Evolutionary conservation across 1,140 invertebrate species (phyloP).

Genomic region (Formica exsecta): DNA sequence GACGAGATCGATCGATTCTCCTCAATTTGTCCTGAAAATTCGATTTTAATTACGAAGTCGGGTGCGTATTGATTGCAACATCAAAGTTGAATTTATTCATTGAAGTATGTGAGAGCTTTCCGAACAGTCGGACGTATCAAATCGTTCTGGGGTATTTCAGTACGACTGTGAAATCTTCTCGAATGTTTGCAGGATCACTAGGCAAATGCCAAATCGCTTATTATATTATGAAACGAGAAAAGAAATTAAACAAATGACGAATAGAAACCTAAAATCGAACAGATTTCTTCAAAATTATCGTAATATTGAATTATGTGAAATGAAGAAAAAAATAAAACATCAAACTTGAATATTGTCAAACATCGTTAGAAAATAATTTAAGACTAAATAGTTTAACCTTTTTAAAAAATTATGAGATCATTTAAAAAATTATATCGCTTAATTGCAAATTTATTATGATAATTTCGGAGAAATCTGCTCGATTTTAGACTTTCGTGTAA

Average conservation of each 20-base stretch:
- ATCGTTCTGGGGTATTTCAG: conserved; percentile 12
- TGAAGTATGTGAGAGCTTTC: not conserved
- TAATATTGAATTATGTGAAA: not conserved
- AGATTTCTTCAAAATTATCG: not conserved
- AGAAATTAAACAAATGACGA: no score
- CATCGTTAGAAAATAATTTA: not conserved
- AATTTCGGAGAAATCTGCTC: not conserved
- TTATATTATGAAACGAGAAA: no score
- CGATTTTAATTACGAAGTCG: conserved; percentile 46
- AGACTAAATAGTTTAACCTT: not conserved
- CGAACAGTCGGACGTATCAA: conserved; percentile 1
- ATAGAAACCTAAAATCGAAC: not conserved
- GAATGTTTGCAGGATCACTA: conserved; percentile 20
- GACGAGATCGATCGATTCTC: conserved; percentile 34
- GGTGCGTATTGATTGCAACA: conserved; percentile 33
- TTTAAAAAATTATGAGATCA: not conserved
- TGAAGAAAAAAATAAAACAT: not conserved
- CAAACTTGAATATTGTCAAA: not conserved
- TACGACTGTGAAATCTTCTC: conserved; percentile 11
- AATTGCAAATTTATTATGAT: not conserved
- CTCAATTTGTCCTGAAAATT: conserved; percentile 48
- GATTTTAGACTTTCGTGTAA: not conserved
- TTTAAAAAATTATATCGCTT: not conserved
- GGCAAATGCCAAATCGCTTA: conserved; percentile 17
- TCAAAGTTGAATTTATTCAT: conserved; percentile 61